phyloP scores from a whole-genome alignment of 2,797 vertebrate species.

The Coregonus ussuriensis region DNA sequence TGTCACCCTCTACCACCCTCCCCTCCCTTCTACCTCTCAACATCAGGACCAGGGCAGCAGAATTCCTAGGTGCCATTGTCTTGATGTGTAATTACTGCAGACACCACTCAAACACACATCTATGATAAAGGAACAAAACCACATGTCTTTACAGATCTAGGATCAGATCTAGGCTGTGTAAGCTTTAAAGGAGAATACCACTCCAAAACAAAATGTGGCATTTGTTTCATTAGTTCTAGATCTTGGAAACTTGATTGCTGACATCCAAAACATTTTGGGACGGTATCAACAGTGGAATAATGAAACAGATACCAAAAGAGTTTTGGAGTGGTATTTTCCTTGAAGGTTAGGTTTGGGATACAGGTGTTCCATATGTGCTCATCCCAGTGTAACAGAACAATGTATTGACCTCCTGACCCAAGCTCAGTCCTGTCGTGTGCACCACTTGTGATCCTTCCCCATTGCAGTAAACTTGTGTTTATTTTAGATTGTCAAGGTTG shows the following conservation, averaged over 20 bases:
- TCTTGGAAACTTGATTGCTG: too few relatives aligned
- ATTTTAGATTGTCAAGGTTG: neutral
- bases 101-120: slow-evolving; percentile 17
- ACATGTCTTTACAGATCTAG: neutral
- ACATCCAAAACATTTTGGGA: too few relatives aligned
- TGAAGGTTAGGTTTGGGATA: neutral
- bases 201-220: too few relatives aligned
- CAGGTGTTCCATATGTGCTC: neutral
- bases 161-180: neutral
- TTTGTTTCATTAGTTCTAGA: too few relatives aligned
- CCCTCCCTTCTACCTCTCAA: neutral
- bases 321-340: too few relatives aligned
- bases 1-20: neutral
- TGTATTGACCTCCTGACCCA: neutral
- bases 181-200: too few relatives aligned
- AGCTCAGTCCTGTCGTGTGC: neutral
- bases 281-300: too few relatives aligned
- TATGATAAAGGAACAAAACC: neutral
- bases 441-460: neutral
- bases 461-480: neutral
- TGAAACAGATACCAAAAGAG: too few relatives aligned
- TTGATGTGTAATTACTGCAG: slow-evolving; percentile 6
- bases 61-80: neutral
- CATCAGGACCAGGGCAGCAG: neutral
- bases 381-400: neutral